A percentile compares a stretch with the other conserved stretches of the same genome.
Evolutionary conservation across 2,797 vertebrate genomes (phyloP).

Genomic region (Pipistrellus kuhlii): DNA sequence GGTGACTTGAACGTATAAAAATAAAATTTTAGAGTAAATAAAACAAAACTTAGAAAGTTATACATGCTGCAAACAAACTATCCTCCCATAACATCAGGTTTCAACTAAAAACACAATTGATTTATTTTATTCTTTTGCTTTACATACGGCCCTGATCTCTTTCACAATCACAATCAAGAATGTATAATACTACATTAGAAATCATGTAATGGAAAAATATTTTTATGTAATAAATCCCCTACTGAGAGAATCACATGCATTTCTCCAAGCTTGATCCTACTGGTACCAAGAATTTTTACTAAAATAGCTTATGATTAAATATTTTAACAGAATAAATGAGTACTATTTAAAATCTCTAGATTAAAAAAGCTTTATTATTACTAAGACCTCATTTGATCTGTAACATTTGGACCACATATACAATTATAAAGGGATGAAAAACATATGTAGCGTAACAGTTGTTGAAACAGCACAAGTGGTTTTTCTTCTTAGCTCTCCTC

Average conservation of each 20-base stretch:
- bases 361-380: conserved; percentile 20
- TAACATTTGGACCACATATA: conserved; percentile 12
- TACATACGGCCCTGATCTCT: neutral
- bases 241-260: neutral
- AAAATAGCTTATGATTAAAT: conserved; percentile 30
- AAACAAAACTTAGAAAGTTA: conserved; percentile 45
- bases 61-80: conserved; percentile 6
- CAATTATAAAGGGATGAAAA: neutral
- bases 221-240: conserved; percentile 34
- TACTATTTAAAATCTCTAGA: conserved; percentile 28
- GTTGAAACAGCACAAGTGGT: conserved; percentile 37
- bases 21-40: conserved; percentile 33
- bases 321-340: conserved; percentile 35
- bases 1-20: conserved; percentile 16
- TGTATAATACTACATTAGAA: neutral
- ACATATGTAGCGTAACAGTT: neutral
- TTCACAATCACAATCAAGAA: conserved; percentile 19
- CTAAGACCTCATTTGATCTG: neutral
- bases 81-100: neutral
- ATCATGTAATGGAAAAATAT: neutral
- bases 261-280: conserved; percentile 5
- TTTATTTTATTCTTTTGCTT: conserved; percentile 3
- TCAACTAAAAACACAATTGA: conserved; percentile 29
- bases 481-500: conserved; percentile 22
- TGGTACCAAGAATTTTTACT: neutral